Evolutionary conservation across 2,888 invertebrate genomes (phyloP), one percentile per base, ranked within the genome.

Genomic region (Nebria brevicollis): DNA sequence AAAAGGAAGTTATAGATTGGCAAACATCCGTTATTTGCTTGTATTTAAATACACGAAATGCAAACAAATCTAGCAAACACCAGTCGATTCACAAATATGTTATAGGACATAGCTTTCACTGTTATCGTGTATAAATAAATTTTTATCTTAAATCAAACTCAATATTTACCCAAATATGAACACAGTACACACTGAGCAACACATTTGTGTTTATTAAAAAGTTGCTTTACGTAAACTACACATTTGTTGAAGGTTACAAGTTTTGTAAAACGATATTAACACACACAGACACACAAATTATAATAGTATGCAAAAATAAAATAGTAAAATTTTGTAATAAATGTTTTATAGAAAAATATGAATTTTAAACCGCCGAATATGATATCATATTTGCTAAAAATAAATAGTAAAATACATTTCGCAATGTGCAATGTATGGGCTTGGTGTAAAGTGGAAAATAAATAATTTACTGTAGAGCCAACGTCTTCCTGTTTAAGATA

Each of bases 1-100:
- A 54, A 54, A 54, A 54, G 54, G 54, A 54, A 54, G 54, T 54
- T 54, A 54, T 54, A 54, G 54, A 54, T 54, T 54, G 54, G 54
- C 54, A 54, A 54, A 54, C 54, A 54, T 54, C 54, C 54, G 54
- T 54, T 54, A 54, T 54, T 54, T 54, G 54, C 54, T 13, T 54
- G 13, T 54, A 54, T 54, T 54, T 54, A 54, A 54, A 54, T 54
- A 54, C 13, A 54, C 54, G 2, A 54, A 54, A 54, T 54, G 54
- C 7, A 54, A 54, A 54, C 54, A 54, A 54, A 54, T 54, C 54
- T 54, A 54, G 8, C 54, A 54, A 54, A 54, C 13, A 54, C 13
- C 54, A 54, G 54, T 54, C 13, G 54, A 54, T 54, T 54, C 13
- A 54, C 54, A 54, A 54, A 54, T 54, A 54, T 54, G 54, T 34